phyloP scores from a whole-genome alignment of 2,797 vertebrate genomes.

The Emys orbicularis region DNA sequence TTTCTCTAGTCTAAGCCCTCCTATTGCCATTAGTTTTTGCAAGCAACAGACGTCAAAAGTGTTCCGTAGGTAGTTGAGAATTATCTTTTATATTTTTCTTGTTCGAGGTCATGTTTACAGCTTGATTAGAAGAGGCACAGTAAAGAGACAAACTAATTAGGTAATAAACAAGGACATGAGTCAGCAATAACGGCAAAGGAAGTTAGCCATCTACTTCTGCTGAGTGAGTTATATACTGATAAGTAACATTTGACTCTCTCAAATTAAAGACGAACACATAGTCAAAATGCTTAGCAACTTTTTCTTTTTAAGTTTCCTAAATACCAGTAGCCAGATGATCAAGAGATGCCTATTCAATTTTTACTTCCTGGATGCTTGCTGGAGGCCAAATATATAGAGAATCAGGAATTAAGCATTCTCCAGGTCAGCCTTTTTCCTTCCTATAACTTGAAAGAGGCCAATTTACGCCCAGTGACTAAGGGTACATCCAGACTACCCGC shows the following conservation, averaged over 20 bases:
- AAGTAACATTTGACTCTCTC: conserved; percentile 46
- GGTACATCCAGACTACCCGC: too few relatives aligned
- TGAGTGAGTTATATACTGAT: conserved; percentile 47
- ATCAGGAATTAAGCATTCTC: neutral
- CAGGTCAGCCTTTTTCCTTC: neutral
- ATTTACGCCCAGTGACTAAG: neutral
- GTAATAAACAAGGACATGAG: neutral
- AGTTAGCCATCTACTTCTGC: neutral
- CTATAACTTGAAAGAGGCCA: neutral
- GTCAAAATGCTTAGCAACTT: conserved; percentile 29
- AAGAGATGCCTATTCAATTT: neutral
- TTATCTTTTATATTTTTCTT: neutral
- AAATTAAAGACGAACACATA: conserved; percentile 24
- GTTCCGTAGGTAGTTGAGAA: neutral
- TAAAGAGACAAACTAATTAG: conserved; percentile 3
- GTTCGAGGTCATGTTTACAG: neutral
- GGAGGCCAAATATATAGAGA: neutral
- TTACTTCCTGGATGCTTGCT: neutral
- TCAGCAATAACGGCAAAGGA: conserved; percentile 23
- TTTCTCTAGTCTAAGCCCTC: neutral
- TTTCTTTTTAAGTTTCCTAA: neutral
- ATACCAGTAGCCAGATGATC: neutral
- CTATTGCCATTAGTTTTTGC: rapidly evolving
- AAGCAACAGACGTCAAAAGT: neutral
- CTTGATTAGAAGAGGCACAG: neutral